phyloP scores from a whole-genome alignment of 2,113 vertebrate genomes.

The Callaeas wilsoni region DNA sequence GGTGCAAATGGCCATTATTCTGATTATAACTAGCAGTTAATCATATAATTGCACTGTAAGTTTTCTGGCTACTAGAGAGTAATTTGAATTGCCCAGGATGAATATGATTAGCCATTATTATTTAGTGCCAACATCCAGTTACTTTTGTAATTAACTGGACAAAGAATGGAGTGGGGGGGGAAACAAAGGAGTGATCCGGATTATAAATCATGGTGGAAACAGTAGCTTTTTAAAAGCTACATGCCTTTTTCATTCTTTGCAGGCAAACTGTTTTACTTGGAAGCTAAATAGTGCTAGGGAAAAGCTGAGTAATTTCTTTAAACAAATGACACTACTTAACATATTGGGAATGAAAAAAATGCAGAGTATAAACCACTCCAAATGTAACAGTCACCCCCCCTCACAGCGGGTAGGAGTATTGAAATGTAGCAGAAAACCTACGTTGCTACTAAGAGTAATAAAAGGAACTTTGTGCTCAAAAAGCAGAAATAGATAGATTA shows the following conservation, averaged over 20 bases:
- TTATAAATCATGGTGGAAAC: conserved; percentile 67
- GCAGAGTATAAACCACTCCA: conserved; percentile 18
- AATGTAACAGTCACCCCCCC: background rate
- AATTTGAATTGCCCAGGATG: conserved; percentile 60
- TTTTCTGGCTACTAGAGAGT: conserved; percentile 62
- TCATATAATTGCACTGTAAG: conserved; percentile 67
- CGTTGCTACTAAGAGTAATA: background rate
- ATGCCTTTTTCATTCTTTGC: conserved; percentile 26
- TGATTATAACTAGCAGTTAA: conserved; percentile 66
- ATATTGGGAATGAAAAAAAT: conserved; percentile 53
- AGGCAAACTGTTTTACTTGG: conserved; percentile 46
- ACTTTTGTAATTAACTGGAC: conserved; percentile 68
- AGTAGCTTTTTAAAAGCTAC: conserved; percentile 60
- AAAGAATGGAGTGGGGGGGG: conserved; percentile 45
- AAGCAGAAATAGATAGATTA: background rate
- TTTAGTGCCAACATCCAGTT: conserved; percentile 58
- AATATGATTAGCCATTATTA: conserved; percentile 49
- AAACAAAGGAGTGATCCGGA: conserved; percentile 47
- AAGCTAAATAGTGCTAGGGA: background rate
- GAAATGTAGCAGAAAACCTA: background rate
- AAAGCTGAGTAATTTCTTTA: conserved; percentile 17
- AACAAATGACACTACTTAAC: conserved; percentile 45
- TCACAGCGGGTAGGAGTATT: background rate
- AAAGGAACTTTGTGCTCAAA: background rate
- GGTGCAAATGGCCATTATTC: conserved; percentile 66